Evolutionary conservation across 23 tunicate genomes (phyloP).

Genomic region (Styela clava): DNA sequence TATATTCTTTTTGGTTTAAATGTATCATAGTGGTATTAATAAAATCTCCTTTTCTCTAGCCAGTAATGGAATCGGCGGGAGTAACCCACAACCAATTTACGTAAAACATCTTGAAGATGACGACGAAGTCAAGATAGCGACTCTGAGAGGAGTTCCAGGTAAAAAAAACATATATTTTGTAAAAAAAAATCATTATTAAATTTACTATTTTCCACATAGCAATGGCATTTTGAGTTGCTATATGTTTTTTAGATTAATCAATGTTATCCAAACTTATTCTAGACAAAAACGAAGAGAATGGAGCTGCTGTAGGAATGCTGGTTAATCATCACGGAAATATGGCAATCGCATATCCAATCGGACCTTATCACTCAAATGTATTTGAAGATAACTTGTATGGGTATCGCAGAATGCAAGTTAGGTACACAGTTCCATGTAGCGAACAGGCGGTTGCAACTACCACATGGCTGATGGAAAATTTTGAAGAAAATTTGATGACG

Average conservation of each 20-base stretch:
- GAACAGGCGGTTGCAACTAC: conserved; percentile 70
- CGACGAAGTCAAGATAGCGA: neutral
- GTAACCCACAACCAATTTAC: neutral
- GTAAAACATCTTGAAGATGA: neutral
- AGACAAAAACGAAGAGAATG: neutral
- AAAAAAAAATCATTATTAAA: neutral
- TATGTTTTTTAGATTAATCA: no score
- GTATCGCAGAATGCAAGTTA: conserved; percentile 10
- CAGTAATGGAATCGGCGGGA: neutral
- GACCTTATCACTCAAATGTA: neutral
- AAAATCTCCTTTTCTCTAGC: neutral
- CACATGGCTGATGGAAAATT: conserved; percentile 74
- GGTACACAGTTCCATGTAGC: conserved; percentile 85
- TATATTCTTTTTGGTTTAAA: no score
- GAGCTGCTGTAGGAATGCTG: neutral
- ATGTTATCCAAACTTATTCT: no score
- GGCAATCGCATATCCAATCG: conserved; percentile 15
- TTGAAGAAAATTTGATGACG: conserved; percentile 69
- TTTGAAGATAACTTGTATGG: conserved; percentile 1
- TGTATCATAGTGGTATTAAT: no score
- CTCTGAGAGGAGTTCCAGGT: neutral
- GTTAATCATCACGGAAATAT: neutral
- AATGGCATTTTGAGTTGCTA: no score
- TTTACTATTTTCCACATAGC: no score
- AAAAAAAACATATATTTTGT: neutral